Percentiles rank a stretch among this genome's conserved stretches.
phyloP scores from a whole-genome alignment of 2,888 invertebrate species.

The Pinctada fucata region DNA sequence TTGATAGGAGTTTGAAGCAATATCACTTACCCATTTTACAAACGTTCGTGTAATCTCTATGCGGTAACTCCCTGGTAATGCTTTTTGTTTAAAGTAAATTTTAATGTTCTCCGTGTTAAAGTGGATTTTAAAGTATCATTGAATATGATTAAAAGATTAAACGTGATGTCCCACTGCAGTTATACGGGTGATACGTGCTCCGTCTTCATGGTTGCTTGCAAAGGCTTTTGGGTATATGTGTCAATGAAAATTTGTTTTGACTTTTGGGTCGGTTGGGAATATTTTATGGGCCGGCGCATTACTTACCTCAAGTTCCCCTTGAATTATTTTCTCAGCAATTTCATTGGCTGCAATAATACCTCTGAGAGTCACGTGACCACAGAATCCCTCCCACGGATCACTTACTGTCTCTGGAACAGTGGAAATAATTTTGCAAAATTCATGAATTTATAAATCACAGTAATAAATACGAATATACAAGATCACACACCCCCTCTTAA shows the following conservation, averaged over 20 bases:
- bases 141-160: neutral
- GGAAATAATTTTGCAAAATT: neutral
- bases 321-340: too few relatives aligned
- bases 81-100: slow-evolving; percentile 1
- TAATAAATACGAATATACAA: neutral
- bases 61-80: neutral
- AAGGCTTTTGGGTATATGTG: slow-evolving; percentile 29
- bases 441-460: neutral
- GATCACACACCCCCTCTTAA: too few relatives aligned
- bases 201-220: slow-evolving; percentile 4
- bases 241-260: slow-evolving; percentile 39
- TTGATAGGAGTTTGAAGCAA: too few relatives aligned
- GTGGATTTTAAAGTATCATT: slow-evolving; percentile 3
- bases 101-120: neutral
- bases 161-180: neutral
- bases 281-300: slow-evolving; percentile 40
- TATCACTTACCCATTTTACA: too few relatives aligned
- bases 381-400: slow-evolving; percentile 43
- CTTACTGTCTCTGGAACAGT: slow-evolving; percentile 20
- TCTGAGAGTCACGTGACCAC: slow-evolving; percentile 19
- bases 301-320: neutral
- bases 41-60: too few relatives aligned
- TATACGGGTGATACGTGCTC: neutral
- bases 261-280: slow-evolving; percentile 43
- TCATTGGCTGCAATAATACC: neutral